A percentile compares a stretch with the other conserved stretches of the same genome.
Evolutionary conservation across 2,797 vertebrate species (phyloP).

Genomic region (Gambusia yucatana): DNA sequence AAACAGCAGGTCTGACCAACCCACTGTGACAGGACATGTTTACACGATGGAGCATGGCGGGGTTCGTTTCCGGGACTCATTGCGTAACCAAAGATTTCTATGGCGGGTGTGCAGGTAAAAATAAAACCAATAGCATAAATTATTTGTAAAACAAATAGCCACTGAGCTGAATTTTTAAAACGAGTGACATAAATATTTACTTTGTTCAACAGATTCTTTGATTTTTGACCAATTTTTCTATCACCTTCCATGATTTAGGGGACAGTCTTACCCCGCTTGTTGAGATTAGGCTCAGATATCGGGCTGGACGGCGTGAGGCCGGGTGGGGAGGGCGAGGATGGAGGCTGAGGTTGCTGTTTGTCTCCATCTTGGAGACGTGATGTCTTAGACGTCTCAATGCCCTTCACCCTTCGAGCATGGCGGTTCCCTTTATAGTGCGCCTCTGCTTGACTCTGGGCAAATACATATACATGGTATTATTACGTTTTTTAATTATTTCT

Average conservation of each 20-base stretch:
- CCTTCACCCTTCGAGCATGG: constrained; percentile 88
- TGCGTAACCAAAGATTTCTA: neutral
- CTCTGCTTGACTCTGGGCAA: constrained; percentile 87
- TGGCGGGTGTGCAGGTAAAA: neutral
- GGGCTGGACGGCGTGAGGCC: constrained; percentile 61
- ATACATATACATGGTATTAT: constrained; percentile 12
- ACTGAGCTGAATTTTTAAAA: neutral
- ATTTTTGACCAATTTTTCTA: constrained; percentile 9
- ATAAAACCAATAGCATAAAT: neutral
- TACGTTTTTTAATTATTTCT: neutral
- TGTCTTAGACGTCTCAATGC: constrained; percentile 87
- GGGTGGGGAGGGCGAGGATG: constrained; percentile 57
- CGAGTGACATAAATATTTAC: neutral
- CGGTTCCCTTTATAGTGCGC: constrained; percentile 92
- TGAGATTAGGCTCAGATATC: constrained; percentile 60
- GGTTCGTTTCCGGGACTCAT: neutral
- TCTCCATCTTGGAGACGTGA: constrained; percentile 81
- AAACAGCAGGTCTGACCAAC: constrained; percentile 4
- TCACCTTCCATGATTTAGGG: constrained; percentile 6
- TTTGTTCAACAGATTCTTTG: constrained; percentile 18
- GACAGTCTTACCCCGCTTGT: constrained; percentile 71
- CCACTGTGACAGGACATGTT: constrained; percentile 8
- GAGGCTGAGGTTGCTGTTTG: constrained; percentile 67
- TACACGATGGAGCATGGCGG: neutral
- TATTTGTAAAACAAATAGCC: neutral